Evolutionary conservation across 2,113 vertebrate species (phyloP), one percentile per base, ranked within the genome.

Genomic region (Eublepharis macularius): DNA sequence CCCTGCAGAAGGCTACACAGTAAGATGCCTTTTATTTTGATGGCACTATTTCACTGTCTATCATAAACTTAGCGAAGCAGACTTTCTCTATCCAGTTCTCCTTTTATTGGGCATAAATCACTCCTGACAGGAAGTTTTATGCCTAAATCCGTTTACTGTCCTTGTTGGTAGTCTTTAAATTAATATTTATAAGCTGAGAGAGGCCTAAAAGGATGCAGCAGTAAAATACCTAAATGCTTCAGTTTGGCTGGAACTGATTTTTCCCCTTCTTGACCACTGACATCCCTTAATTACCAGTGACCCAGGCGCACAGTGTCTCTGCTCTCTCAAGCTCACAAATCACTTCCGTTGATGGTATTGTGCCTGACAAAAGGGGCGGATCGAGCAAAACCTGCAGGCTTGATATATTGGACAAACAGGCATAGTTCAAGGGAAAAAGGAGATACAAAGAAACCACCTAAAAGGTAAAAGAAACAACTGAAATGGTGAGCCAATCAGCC

Each of bases 171-270:
- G 95, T 96, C 95, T 96, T 96, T 97, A 95, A 97, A 96, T 97
- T 97, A 97, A 97, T 97, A 97, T 97, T 97, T 97, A 97, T 97
- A 97, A 96, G 95, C 93, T 85, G 74, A 94, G 93, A 96, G 93
- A 88, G 73, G 86, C 92, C 95, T 94, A 92, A 96, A 94, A 96
- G 91, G 86, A 93, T 94, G 93, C 92, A 88, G 95, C 95, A 95
- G 91, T 96, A 95, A 96, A 96, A 96, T 91, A 96, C 87, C 92
- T 94, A 94, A 95, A 95, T 95, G 94, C 93, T 94, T 93, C 92
- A 88, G 90, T 92, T 94, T 92, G 92, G 93, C 85, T 93, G 92
- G 88, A 88, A 89, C 89, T 84, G 89, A 91, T 92, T 94, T 95
- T 93, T 74, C 81, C 91, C 92, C 90, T 94, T 95, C 95, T 95